phyloP scores from a whole-genome alignment of 1,140 invertebrate species.

The Nymphalis io region DNA sequence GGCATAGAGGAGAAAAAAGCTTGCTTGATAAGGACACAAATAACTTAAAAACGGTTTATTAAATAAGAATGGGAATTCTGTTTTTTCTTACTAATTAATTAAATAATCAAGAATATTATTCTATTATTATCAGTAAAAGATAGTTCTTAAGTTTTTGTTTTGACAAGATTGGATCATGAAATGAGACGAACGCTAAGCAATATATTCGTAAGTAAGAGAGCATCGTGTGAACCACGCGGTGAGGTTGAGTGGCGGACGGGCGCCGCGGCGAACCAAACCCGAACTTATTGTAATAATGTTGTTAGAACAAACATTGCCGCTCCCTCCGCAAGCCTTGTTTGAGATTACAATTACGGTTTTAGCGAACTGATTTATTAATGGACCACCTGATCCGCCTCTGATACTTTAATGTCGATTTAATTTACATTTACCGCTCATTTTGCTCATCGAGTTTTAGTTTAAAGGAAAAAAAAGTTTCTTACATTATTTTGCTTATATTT shows the following conservation, averaged over 20 bases:
- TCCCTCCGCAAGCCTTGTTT: slow-evolving; percentile 70
- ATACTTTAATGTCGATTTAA: slow-evolving; percentile 78
- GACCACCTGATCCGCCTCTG: slow-evolving; percentile 76
- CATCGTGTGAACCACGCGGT: slow-evolving; percentile 52
- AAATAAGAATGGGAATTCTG: no score
- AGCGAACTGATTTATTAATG: slow-evolving; percentile 80
- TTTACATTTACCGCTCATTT: slow-evolving; percentile 56
- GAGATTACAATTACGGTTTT: slow-evolving; percentile 81
- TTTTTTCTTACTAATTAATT: no score
- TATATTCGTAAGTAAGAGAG: slow-evolving; percentile 16
- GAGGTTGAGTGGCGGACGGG: slow-evolving; percentile 39
- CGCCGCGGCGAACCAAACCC: slow-evolving; percentile 60
- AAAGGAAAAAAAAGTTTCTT: not conserved
- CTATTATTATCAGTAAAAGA: no score
- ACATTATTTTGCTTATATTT: not conserved
- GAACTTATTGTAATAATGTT: slow-evolving; percentile 80
- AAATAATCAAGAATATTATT: no score
- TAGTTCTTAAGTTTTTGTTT: not conserved
- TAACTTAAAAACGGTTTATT: no score
- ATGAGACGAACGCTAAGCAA: not conserved
- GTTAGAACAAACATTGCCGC: slow-evolving; percentile 74
- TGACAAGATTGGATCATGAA: not conserved
- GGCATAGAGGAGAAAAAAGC: no score
- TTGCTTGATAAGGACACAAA: no score
- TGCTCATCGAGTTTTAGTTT: slow-evolving; percentile 1